Evolutionary conservation across 2,888 invertebrate species (phyloP), one percentile per base, ranked within the genome.

Genomic region (Biston stratarius): DNA sequence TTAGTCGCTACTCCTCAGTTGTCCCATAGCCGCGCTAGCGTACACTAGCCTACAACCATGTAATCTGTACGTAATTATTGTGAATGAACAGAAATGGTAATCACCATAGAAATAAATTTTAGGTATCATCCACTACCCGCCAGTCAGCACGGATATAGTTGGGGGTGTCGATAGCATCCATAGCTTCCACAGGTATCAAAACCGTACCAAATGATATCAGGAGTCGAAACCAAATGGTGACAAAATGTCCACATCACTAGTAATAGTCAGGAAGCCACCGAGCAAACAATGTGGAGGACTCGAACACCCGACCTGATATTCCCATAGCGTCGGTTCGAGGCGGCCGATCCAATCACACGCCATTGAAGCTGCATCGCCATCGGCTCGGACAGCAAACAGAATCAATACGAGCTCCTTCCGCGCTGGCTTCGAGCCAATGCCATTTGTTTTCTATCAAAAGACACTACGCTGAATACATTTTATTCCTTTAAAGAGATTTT

Each of bases 361-460:
- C 63, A 71, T 71, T 64, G 56, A 72, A 72, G 71, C 56, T 74
- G 70, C 73, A 72, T 60, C n/a, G n/a, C n/a, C n/a, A n/a, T 65
- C 51, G 14, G 56, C 53, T 9, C 61, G 55, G 61, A 79, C 74
- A 75, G 61, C 74, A 75, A 76, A 77, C 77, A 78, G 77, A 86
- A 84, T 83, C 87, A 83, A 85, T 85, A 84, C 73, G 66, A 69
- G 74, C 72, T 77, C 62, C 68, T 72, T 72, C 73, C 70, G 67
- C 66, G 69, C 74, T 86, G 86, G 87, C 84, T 72, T 47, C 58
- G 67, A 64, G 83, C 86, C 86, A 87, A 75, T 60, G 59, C 65
- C 71, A 78, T 79, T 77, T 81, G 82, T 84, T 83, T 82, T 80
- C 78, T 79, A 82, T 78, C 80, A 79, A 69, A 73, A 75, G 76